phyloP scores from a whole-genome alignment of 2,888 invertebrate species.

The Panopea generosa region DNA sequence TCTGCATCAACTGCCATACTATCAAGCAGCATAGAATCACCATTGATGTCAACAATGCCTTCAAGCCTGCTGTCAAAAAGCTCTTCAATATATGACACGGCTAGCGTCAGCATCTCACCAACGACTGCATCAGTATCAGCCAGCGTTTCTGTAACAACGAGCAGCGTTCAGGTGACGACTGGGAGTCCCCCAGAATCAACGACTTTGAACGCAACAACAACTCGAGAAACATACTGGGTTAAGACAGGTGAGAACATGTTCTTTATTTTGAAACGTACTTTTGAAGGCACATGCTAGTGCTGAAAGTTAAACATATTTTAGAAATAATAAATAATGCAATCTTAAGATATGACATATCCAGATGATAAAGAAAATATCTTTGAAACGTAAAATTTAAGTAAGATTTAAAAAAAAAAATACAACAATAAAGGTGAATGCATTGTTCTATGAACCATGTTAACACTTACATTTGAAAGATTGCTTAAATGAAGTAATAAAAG shows the following conservation, averaged over 20 bases:
- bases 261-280: neutral
- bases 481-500: too few relatives aligned
- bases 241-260: slow-evolving; percentile 60
- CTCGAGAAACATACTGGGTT: slow-evolving; percentile 57
- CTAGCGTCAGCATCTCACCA: neutral
- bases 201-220: slow-evolving; percentile 47
- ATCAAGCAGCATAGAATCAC: neutral
- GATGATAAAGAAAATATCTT: too few relatives aligned
- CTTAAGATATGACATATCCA: too few relatives aligned
- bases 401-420: too few relatives aligned
- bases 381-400: too few relatives aligned
- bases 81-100: neutral
- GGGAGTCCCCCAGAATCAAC: slow-evolving; percentile 26
- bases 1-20: too few relatives aligned
- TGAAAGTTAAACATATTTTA: too few relatives aligned
- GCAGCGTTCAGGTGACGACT: neutral
- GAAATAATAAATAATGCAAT: too few relatives aligned
- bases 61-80: neutral
- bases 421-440: too few relatives aligned
- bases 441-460: too few relatives aligned
- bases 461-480: too few relatives aligned
- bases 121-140: slow-evolving; percentile 14
- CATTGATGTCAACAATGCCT: neutral
- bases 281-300: too few relatives aligned
- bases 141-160: slow-evolving; percentile 15